These are phyloP conservation scores for Glyphotaelius pellucidus DNA, from an alignment of 2,888 invertebrate genomes.

Conservation along the genomic window DNA sequence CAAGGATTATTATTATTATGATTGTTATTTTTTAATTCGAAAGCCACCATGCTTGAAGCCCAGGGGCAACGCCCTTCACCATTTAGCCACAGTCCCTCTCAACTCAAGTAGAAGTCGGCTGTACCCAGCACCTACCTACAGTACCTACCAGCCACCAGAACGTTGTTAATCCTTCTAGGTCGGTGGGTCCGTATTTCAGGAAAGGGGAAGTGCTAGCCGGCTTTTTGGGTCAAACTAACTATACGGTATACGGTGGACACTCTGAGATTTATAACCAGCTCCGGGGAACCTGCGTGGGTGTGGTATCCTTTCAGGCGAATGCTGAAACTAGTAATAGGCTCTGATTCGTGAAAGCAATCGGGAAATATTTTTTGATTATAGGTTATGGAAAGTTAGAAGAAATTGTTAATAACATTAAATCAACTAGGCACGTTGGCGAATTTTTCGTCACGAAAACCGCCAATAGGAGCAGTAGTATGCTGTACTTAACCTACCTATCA, in stretches of 20 bases:
- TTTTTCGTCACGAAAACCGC: too few species aligned
- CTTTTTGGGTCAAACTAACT: constrained; percentile 47
- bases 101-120: too few species aligned
- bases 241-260: constrained; percentile 33
- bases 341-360: not conserved
- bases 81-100: too few species aligned
- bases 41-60: too few species aligned
- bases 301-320: not conserved
- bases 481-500: too few species aligned
- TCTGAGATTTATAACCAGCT: constrained; percentile 42
- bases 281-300: not conserved
- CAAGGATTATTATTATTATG: too few species aligned
- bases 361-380: not conserved
- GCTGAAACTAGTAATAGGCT: not conserved
- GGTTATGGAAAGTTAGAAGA: not conserved
- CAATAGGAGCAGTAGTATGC: too few species aligned
- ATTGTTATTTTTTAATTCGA: too few species aligned
- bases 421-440: too few species aligned
- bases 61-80: too few species aligned
- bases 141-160: not conserved
- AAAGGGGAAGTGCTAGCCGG: constrained; percentile 28
- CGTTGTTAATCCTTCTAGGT: too few species aligned
- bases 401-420: not conserved
- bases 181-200: not conserved
- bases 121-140: too few species aligned